Conservation (phyloP, 2,113 vertebrate species). For the Lophura nycthemera region DNA sequence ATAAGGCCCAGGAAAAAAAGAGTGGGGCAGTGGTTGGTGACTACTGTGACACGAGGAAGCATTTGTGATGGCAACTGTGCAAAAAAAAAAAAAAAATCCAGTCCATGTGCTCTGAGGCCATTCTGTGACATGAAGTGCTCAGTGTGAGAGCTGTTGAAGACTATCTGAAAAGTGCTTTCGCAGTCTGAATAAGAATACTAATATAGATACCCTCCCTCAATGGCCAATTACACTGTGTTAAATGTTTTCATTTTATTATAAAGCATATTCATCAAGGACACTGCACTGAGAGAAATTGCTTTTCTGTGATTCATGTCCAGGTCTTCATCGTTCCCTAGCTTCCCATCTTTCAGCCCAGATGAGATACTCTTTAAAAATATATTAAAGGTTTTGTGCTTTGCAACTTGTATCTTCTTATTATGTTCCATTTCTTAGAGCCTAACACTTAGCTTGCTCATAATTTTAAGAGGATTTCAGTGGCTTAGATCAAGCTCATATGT, state of each 20-base stretch:
- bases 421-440: background rate
- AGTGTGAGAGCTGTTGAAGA: background rate
- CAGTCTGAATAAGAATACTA: background rate
- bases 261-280: background rate
- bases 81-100: background rate
- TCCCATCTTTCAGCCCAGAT: background rate
- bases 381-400: background rate
- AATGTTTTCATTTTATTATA: background rate
- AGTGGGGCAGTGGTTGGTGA: too few relatives aligned
- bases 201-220: background rate
- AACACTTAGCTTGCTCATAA: background rate
- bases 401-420: background rate
- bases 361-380: background rate
- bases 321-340: background rate
- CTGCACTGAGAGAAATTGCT: background rate
- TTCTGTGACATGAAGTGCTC: background rate
- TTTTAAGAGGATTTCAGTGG: background rate
- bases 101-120: background rate
- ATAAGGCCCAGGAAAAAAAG: too few relatives aligned
- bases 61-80: background rate
- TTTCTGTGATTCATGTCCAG: background rate
- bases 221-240: background rate
- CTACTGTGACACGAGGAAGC: too few relatives aligned
- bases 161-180: background rate
- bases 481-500: background rate